phyloP scores from a whole-genome alignment of 2,113 vertebrate species.

The Dasyurus viverrinus region DNA sequence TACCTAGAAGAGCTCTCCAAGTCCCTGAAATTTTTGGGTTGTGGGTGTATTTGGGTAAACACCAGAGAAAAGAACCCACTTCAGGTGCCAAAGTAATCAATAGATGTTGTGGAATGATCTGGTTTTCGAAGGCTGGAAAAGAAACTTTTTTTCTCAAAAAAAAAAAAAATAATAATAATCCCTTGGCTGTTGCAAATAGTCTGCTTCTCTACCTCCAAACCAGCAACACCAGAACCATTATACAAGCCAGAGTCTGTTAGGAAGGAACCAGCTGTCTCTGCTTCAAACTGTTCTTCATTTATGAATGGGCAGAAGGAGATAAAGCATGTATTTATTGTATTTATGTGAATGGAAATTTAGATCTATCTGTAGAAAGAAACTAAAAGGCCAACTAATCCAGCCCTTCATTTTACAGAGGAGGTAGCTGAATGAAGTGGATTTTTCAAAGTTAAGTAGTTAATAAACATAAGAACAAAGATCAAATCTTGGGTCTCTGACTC shows the following conservation, averaged over 20 bases:
- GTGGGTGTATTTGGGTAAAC: conserved; percentile 52
- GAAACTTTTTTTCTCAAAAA: conserved; percentile 57
- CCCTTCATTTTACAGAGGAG: neutral
- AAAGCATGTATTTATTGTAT: neutral
- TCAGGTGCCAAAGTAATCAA: conserved; percentile 76
- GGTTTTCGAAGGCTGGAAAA: conserved; percentile 71
- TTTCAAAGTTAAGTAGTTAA: neutral
- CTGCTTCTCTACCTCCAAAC: conserved; percentile 53
- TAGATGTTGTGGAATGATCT: conserved; percentile 66
- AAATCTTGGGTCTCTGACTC: neutral
- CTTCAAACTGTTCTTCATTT: conserved; percentile 54
- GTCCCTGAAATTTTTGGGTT: conserved; percentile 75
- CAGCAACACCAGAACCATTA: conserved; percentile 22
- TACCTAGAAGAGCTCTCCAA: conserved; percentile 69
- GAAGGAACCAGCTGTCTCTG: conserved; percentile 63
- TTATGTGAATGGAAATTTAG: neutral
- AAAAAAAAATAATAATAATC: too few species aligned
- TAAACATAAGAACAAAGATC: neutral
- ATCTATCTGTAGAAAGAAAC: neutral
- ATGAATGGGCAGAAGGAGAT: conserved; percentile 39
- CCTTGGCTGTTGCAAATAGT: conserved; percentile 77
- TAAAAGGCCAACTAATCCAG: neutral
- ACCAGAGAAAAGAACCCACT: conserved; percentile 70
- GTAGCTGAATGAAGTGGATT: neutral
- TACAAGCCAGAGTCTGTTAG: conserved; percentile 54